phyloP scores from a whole-genome alignment of 2,113 vertebrate species.

The Ophthalmolycus amberensis region DNA sequence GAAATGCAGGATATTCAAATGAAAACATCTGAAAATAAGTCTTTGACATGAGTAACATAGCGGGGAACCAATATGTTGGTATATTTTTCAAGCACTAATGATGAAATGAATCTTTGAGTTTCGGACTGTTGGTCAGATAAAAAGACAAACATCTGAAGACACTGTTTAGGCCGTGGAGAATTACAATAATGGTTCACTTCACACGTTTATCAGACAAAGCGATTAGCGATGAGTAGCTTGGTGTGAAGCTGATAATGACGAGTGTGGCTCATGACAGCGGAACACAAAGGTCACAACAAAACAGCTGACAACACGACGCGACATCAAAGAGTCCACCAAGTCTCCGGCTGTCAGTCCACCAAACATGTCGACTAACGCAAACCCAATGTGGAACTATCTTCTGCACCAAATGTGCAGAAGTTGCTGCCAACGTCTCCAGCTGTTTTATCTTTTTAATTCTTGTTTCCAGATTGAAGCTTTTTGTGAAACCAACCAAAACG shows the following conservation, averaged over 20 bases:
- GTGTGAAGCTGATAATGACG: neutral
- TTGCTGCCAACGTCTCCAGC: constrained; percentile 7
- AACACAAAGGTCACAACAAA: neutral
- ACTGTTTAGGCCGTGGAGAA: too few species aligned
- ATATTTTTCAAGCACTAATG: neutral
- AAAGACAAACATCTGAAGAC: neutral
- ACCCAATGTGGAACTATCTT: neutral
- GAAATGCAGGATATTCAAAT: too few species aligned
- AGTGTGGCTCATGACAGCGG: neutral
- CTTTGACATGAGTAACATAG: neutral
- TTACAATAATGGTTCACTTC: too few species aligned
- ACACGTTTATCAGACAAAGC: too few species aligned
- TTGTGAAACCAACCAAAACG: neutral
- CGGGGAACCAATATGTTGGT: too few species aligned
- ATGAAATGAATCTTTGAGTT: neutral
- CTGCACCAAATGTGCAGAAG: neutral
- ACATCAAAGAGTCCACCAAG: neutral
- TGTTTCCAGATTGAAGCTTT: neutral
- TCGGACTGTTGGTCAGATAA: neutral
- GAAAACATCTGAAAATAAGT: neutral
- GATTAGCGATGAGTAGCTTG: too few species aligned
- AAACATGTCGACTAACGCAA: neutral
- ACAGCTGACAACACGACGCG: constrained; percentile 13
- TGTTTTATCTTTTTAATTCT: neutral
- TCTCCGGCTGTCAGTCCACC: neutral